A percentile compares a stretch with the other conserved stretches of the same genome.
phyloP scores from a whole-genome alignment of 1,140 invertebrate genomes.

The Euschistus heros region DNA sequence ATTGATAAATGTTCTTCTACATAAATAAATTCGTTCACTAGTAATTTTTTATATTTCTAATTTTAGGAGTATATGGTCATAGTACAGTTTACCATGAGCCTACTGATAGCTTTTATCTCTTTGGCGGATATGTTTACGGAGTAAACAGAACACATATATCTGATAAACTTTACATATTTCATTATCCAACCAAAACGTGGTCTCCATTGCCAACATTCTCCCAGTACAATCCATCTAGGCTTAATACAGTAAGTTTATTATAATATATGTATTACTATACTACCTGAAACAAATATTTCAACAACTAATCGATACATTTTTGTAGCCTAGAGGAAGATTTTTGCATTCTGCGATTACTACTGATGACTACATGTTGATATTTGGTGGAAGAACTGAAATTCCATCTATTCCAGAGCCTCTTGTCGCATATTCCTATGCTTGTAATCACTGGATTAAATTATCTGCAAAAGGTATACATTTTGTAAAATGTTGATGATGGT shows the following conservation, averaged over 20 bases:
- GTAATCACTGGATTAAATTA: constrained; percentile 77
- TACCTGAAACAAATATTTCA: constrained; percentile 15
- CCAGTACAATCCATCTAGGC: constrained; percentile 42
- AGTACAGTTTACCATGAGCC: constrained; percentile 73
- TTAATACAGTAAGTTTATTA: constrained; percentile 31
- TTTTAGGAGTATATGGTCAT: constrained; percentile 72
- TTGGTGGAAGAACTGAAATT: constrained; percentile 67
- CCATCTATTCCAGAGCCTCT: constrained; percentile 56
- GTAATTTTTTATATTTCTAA: constrained; percentile 3
- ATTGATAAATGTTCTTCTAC: no score
- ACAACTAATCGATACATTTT: constrained; percentile 20
- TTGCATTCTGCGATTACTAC: constrained; percentile 82
- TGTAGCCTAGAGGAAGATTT: constrained; percentile 60
- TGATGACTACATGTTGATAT: constrained; percentile 79
- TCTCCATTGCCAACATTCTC: constrained; percentile 61
- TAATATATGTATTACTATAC: neutral
- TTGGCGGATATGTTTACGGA: constrained; percentile 72
- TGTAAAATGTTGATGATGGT: neutral
- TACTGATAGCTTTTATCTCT: constrained; percentile 77
- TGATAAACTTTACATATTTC: constrained; percentile 63
- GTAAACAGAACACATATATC: constrained; percentile 59
- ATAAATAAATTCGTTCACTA: neutral
- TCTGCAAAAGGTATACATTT: constrained; percentile 41
- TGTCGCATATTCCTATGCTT: constrained; percentile 77
- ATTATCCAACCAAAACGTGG: constrained; percentile 65